Evolutionary conservation across 2,113 vertebrate species (phyloP).

Genomic region (Phalacrocorax aristotelis): DNA sequence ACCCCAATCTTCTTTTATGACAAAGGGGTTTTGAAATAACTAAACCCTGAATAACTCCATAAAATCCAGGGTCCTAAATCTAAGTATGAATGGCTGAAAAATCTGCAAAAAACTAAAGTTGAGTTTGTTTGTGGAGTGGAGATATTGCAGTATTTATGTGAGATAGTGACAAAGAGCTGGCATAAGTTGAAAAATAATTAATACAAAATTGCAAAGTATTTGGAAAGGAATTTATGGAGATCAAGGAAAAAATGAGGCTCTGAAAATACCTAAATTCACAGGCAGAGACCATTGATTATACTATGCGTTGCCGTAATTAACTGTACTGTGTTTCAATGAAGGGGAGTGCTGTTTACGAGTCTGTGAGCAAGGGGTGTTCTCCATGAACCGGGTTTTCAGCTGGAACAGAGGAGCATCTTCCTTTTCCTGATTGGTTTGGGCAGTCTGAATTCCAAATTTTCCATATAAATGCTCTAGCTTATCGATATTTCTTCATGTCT

Average conservation of each 20-base stretch:
- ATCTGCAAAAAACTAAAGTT: background rate
- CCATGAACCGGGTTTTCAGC: background rate
- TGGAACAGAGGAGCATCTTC: background rate
- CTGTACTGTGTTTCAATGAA: background rate
- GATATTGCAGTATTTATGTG: background rate
- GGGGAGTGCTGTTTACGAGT: background rate
- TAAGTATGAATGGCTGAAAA: background rate
- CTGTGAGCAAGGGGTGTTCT: background rate
- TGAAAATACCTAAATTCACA: background rate
- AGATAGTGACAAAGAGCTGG: background rate
- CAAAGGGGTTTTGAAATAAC: background rate
- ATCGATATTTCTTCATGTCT: background rate
- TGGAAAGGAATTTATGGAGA: background rate
- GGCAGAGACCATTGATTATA: background rate
- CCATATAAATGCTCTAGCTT: background rate
- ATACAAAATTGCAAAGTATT: background rate
- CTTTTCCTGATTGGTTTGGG: background rate
- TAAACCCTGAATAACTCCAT: background rate
- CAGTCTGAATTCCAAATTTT: background rate
- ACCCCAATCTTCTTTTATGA: background rate
- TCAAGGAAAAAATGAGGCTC: background rate
- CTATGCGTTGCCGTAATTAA: background rate
- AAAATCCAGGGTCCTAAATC: background rate
- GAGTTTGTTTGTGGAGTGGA: background rate
- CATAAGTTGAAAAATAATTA: background rate